These are phyloP conservation scores for Hylaea fasciaria DNA, from an alignment of 2,888 invertebrate genomes.

Conservation along the genomic window DNA sequence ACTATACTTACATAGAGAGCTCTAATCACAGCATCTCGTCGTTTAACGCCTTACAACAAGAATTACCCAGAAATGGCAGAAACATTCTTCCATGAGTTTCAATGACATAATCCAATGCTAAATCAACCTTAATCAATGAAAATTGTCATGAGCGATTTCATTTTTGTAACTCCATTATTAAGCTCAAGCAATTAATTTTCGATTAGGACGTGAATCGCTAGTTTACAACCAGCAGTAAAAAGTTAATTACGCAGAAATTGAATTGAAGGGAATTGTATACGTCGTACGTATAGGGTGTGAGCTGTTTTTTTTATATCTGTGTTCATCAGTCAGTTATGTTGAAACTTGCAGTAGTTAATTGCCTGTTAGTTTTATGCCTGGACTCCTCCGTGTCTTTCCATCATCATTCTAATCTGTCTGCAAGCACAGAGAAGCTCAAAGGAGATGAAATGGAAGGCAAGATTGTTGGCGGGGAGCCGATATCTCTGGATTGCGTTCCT, in stretches of 20 bases:
- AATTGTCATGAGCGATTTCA: neutral
- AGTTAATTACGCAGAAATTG: slow-evolving; percentile 43
- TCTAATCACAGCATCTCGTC: no score
- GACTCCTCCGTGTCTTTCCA: neutral
- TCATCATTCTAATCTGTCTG: slow-evolving; percentile 3
- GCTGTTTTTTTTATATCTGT: neutral
- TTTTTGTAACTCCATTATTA: neutral
- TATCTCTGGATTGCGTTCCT: slow-evolving; percentile 55
- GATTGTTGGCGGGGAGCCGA: slow-evolving; percentile 61
- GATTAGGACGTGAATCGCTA: slow-evolving; percentile 9
- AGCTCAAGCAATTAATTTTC: slow-evolving; percentile 15
- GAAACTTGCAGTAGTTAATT: neutral
- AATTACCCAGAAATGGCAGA: no score
- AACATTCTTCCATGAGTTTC: no score
- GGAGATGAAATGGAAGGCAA: slow-evolving; percentile 39
- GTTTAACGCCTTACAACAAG: no score
- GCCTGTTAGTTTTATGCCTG: slow-evolving; percentile 7
- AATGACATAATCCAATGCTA: no score
- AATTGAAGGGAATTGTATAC: slow-evolving; percentile 24
- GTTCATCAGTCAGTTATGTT: slow-evolving; percentile 11
- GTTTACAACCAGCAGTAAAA: slow-evolving; percentile 43
- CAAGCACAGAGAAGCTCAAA: neutral
- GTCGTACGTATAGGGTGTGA: neutral
- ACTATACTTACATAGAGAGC: no score
- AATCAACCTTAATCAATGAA: no score